Evolutionary conservation across 2,888 invertebrate species (phyloP).

Genomic region (Drosophila borealis): DNA sequence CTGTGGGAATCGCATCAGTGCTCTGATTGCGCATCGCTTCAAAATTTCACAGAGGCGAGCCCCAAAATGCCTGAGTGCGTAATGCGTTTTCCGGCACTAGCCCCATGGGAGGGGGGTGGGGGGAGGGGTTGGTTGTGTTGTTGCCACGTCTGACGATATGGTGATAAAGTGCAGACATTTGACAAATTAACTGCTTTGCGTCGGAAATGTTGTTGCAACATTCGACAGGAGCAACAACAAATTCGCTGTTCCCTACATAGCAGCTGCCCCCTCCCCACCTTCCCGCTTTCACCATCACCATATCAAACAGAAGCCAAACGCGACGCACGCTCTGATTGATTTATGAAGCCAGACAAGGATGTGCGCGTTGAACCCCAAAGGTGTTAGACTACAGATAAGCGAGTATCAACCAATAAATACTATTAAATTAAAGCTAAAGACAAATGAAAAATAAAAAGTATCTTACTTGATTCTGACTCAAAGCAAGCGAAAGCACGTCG

Average conservation of each 20-base stretch:
- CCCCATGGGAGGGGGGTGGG: constrained; percentile 5
- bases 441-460: constrained; percentile 35
- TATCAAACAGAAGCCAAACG: constrained; percentile 28
- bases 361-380: constrained; percentile 30
- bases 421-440: constrained; percentile 13
- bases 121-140: background rate
- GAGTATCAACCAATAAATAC: constrained; percentile 1
- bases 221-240: constrained; percentile 47
- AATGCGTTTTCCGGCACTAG: constrained; percentile 70
- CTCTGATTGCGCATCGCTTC: constrained; percentile 78
- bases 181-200: constrained; percentile 81
- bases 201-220: constrained; percentile 74
- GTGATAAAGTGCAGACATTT: constrained; percentile 81
- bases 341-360: constrained; percentile 62
- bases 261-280: too few relatives aligned
- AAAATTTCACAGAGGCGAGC: constrained; percentile 74
- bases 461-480: constrained; percentile 83
- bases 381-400: constrained; percentile 42
- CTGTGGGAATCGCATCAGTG: constrained; percentile 76
- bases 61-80: constrained; percentile 77
- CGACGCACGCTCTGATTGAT: constrained; percentile 64
- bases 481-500: constrained; percentile 82
- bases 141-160: constrained; percentile 62
- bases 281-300: background rate
- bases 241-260: constrained; percentile 2